phyloP scores from a whole-genome alignment of 2,797 vertebrate species.

The Rhinichthys osculus region DNA sequence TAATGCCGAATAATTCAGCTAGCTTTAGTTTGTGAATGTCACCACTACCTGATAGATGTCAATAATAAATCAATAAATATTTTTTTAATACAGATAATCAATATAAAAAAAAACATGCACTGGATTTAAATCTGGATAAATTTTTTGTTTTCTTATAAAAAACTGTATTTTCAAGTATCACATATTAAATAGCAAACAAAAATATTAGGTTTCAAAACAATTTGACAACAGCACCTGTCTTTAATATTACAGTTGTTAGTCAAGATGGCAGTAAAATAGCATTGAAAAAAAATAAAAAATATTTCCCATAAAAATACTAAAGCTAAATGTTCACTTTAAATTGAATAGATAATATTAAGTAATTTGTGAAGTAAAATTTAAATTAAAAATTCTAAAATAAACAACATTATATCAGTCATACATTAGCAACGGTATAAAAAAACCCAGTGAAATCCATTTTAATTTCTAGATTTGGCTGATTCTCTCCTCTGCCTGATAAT shows the following conservation, averaged over 20 bases:
- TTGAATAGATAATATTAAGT: background rate
- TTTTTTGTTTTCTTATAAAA: background rate
- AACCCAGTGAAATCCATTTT: background rate
- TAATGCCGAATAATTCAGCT: background rate
- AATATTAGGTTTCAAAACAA: background rate
- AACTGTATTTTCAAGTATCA: background rate
- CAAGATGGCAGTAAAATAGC: background rate
- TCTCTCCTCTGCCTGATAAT: constrained; percentile 54
- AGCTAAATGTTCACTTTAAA: background rate
- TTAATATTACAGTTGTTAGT: background rate
- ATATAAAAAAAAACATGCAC: background rate
- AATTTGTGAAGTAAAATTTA: too few relatives aligned
- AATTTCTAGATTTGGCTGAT: background rate
- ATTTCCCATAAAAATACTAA: background rate
- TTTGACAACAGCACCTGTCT: background rate
- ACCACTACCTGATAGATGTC: background rate
- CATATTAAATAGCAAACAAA: background rate
- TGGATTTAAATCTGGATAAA: background rate
- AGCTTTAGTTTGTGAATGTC: background rate
- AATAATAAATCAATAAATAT: background rate
- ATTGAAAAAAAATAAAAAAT: too few relatives aligned
- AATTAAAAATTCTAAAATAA: background rate
- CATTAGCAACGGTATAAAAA: background rate
- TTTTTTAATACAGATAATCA: background rate
- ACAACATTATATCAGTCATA: background rate